Percentiles rank a stretch among this genome's conserved stretches.
Evolutionary conservation across 2,113 vertebrate species (phyloP).

Genomic region (Chionomys nivalis): DNA sequence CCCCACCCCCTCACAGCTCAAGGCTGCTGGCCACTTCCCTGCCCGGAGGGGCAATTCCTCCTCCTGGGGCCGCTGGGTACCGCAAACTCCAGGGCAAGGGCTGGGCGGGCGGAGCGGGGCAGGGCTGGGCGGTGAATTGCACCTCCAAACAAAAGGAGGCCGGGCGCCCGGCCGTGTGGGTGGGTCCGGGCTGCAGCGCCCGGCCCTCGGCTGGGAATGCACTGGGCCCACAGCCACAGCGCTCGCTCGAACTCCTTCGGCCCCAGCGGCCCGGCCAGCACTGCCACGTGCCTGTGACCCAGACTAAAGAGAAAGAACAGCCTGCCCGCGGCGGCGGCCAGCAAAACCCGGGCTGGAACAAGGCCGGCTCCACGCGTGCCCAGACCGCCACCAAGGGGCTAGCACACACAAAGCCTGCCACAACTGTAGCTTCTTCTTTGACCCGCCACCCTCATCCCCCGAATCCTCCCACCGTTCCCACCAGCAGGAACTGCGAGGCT

Average conservation of each 20-base stretch:
- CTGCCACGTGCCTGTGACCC: conserved; percentile 93
- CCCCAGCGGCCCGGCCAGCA: conserved; percentile 89
- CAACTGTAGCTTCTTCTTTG: conserved; percentile 62
- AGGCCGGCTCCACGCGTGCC: neutral
- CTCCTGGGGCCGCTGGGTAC: neutral
- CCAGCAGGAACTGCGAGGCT: conserved; percentile 79
- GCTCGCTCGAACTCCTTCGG: conserved; percentile 67
- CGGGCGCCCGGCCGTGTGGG: conserved; percentile 72
- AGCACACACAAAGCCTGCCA: conserved; percentile 19
- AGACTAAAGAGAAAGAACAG: conserved; percentile 85
- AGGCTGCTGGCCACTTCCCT: conserved; percentile 83
- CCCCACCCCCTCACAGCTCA: neutral
- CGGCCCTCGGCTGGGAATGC: conserved; percentile 38
- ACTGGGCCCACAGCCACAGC: conserved; percentile 53
- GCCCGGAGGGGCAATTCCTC: conserved; percentile 79
- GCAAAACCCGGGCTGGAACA: conserved; percentile 80
- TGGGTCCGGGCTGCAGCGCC: conserved; percentile 27
- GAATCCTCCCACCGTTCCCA: conserved; percentile 54
- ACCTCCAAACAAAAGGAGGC: conserved; percentile 94
- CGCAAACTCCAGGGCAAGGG: neutral
- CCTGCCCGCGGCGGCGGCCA: conserved; percentile 74
- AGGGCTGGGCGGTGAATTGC: conserved; percentile 69
- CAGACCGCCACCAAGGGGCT: neutral
- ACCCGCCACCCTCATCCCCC: conserved; percentile 39
- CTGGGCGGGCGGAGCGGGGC: neutral